phyloP scores from a whole-genome alignment of 2,888 invertebrate species.

The Trimorus sp. region DNA sequence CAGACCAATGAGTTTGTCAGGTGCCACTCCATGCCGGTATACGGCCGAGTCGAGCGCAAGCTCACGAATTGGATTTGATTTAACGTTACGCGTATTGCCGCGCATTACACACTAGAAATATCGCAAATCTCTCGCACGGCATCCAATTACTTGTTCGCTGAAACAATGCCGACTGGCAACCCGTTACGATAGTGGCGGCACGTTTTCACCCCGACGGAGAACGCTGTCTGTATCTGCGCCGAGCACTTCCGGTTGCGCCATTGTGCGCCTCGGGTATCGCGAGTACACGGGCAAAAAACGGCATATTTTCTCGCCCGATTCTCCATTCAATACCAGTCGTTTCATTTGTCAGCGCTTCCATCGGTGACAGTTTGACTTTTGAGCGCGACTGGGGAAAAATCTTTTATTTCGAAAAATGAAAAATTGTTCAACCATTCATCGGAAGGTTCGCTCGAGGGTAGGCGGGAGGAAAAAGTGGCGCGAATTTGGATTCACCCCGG shows the following conservation, averaged over 20 bases:
- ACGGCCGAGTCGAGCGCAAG: constrained; percentile 73
- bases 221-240: constrained; percentile 63
- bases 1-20: constrained; percentile 82
- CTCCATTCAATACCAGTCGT: constrained; percentile 63
- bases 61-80: constrained; percentile 80
- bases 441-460: no score
- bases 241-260: constrained; percentile 64
- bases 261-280: constrained; percentile 57
- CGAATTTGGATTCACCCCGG: no score
- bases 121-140: constrained; percentile 77
- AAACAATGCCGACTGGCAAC: constrained; percentile 67
- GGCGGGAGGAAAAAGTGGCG: no score
- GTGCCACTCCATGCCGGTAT: constrained; percentile 79
- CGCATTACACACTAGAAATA: constrained; percentile 80
- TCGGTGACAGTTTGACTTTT: constrained; percentile 53
- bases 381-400: background rate
- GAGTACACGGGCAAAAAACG: constrained; percentile 25
- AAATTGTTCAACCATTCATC: no score
- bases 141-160: constrained; percentile 75
- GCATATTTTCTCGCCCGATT: constrained; percentile 56
- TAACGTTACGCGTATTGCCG: constrained; percentile 80
- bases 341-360: constrained; percentile 61
- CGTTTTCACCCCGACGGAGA: constrained; percentile 70
- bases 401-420: background rate
- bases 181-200: constrained; percentile 61